These are phyloP conservation scores for Lasioglossum baleicum DNA, from an alignment of 1,140 invertebrate genomes.

Conservation along the genomic window DNA sequence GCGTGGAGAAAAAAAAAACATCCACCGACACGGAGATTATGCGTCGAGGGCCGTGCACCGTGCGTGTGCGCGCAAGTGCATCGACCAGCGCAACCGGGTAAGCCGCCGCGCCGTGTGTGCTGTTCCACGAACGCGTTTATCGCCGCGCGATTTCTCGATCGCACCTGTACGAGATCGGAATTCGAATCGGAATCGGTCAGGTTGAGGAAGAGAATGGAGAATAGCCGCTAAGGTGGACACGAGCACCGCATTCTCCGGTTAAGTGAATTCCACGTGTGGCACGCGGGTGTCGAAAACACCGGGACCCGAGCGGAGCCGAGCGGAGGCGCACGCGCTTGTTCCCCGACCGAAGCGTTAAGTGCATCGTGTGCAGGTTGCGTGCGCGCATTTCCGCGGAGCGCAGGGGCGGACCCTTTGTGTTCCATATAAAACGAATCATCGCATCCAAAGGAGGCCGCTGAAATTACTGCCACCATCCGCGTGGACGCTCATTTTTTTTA, in stretches of 20 bases:
- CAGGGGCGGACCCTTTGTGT: constrained; percentile 44
- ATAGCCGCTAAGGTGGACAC: constrained; percentile 60
- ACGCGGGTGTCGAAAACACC: constrained; percentile 57
- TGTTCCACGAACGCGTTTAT: constrained; percentile 20
- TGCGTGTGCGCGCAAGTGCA: background rate
- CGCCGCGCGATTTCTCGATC: constrained; percentile 48
- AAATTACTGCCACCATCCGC: constrained; percentile 21
- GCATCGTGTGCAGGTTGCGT: constrained; percentile 39
- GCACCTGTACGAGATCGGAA: constrained; percentile 59
- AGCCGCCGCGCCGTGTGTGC: background rate
- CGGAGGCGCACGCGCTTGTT: constrained; percentile 40
- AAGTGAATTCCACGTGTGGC: constrained; percentile 74
- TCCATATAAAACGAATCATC: constrained; percentile 51
- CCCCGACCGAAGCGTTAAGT: constrained; percentile 30
- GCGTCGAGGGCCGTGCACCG: background rate
- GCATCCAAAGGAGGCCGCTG: constrained; percentile 43
- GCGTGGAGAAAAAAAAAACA: background rate
- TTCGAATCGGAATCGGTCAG: constrained; percentile 52
- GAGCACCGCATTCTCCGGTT: constrained; percentile 72
- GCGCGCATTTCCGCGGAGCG: constrained; percentile 23
- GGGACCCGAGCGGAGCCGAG: constrained; percentile 1
- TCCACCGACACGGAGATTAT: constrained; percentile 35
- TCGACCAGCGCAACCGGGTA: too few relatives aligned
- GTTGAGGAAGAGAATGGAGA: constrained; percentile 48
- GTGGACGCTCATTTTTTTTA: too few relatives aligned